Base-by-base conservation (phyloP, 2,797 vertebrate species). In the Sebastes oblongus region DNA sequence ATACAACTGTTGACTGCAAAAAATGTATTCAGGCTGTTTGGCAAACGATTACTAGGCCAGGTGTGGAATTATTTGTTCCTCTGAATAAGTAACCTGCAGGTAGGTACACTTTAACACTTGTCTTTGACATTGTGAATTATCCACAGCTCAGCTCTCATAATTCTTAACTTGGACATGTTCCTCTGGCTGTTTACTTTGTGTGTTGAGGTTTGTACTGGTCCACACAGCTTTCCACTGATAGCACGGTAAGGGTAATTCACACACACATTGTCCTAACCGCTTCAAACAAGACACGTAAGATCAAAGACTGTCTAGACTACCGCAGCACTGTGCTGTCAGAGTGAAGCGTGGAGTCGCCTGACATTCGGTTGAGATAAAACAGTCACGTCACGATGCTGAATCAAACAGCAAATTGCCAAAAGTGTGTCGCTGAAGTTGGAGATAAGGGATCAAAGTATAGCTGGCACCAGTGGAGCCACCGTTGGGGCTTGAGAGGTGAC, bases 361-460 rank as follows among this genome's bases (percentile, higher is more conserved):
- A 68, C 81, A 70, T 89, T 84, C 79, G 59, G 54, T 20, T 13
- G 25, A 81, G 86, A 91, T 90, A 82, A 90, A 90, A 85, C 59
- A 39, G 60, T 30, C 62, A 16, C 5, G 27, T 54, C 55, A 11
- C 3, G 4, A 88, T 74, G 64, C 22, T 18, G 52, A 86, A 90
- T 82, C 66, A 86, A 80, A 85, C 32, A 61, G 39, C 73, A 81
- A 74, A 77, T 83, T 62, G 59, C 62, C 65, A 58, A 58, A 84
- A 83, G 89, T 84, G 83, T 83, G 78, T 27, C 75, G 72, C 64
- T 81, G 46, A 83, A 83, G 77, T 64, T 56, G 13, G 24, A 79
- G 90, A 93, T 91, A 89, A 91, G 83, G 66, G 75, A 75, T 89
- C 68, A 90, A 88, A 92, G 89, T 85, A 56, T 39, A 66, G 67